Evolutionary conservation across 2,797 vertebrate genomes (phyloP).

Genomic region (Anguilla anguilla): DNA sequence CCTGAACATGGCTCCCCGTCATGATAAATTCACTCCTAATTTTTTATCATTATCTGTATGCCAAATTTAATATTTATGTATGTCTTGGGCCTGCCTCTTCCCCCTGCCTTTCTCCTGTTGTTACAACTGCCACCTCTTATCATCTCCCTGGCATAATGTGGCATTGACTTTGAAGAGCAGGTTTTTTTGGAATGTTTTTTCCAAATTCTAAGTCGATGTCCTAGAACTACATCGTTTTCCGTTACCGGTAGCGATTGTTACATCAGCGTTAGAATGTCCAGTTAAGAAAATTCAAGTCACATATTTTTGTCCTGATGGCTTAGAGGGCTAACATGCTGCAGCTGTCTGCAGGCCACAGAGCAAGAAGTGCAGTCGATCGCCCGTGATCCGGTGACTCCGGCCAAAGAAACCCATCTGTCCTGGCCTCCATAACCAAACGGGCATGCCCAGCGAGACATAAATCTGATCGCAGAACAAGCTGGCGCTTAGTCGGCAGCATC

Average conservation of each 20-base stretch:
- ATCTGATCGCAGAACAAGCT: background rate
- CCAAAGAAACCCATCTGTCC: background rate
- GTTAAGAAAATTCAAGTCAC: too few species aligned
- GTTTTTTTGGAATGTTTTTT: too few species aligned
- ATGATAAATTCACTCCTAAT: constrained; percentile 23
- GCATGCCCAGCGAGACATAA: background rate
- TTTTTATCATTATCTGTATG: constrained; percentile 36
- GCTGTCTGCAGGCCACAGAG: constrained; percentile 30
- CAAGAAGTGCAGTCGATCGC: background rate
- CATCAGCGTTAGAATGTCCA: too few species aligned
- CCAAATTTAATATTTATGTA: constrained; percentile 37
- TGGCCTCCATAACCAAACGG: background rate
- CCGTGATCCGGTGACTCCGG: background rate
- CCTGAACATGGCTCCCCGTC: constrained; percentile 10
- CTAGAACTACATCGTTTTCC: too few species aligned
- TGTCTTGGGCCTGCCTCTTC: background rate
- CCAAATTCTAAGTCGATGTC: too few species aligned
- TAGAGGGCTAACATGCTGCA: constrained; percentile 33
- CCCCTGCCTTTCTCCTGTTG: background rate
- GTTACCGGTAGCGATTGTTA: too few species aligned
- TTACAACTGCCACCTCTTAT: constrained; percentile 11
- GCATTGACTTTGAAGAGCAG: constrained; percentile 31
- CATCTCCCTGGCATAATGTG: constrained; percentile 26
- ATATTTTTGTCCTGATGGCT: too few species aligned
- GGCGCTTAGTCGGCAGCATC: background rate